A percentile compares a stretch with the other conserved stretches of the same genome.
Evolutionary conservation across 2,888 invertebrate species (phyloP).

Genomic region (Agrotis segetum): DNA sequence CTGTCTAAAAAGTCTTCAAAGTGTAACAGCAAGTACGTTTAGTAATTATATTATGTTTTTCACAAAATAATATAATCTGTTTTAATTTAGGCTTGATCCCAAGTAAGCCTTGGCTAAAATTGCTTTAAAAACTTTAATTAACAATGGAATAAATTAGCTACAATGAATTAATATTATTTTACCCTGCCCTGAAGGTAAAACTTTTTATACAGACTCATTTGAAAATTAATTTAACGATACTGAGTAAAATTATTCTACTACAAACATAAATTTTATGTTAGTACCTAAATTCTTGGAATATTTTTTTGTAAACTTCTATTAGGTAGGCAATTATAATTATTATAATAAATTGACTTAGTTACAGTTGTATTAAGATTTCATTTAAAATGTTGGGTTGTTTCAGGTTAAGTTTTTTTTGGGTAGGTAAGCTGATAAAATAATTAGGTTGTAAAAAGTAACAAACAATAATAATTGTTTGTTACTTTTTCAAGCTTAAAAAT

Average conservation of each 20-base stretch:
- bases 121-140: not conserved
- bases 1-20: not conserved
- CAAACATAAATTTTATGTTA: not conserved
- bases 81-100: not conserved
- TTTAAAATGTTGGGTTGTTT: not conserved
- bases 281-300: not conserved
- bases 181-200: not conserved
- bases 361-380: too few species aligned
- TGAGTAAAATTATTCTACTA: not conserved
- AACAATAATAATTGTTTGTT: too few species aligned
- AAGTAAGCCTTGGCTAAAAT: not conserved
- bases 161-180: not conserved
- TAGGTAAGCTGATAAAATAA: too few species aligned
- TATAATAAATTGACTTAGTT: not conserved
- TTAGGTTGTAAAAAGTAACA: too few species aligned
- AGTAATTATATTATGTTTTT: not conserved
- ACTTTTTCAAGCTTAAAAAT: too few species aligned
- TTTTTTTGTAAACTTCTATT: not conserved
- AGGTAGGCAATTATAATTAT: not conserved
- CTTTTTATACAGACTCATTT: constrained; percentile 13
- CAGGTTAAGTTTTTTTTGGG: not conserved
- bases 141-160: not conserved
- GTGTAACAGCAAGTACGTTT: not conserved
- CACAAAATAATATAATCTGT: not conserved
- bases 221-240: constrained; percentile 7